Conservation (phyloP, 2,797 vertebrate genomes). For the Spondyliosoma cantharus region DNA sequence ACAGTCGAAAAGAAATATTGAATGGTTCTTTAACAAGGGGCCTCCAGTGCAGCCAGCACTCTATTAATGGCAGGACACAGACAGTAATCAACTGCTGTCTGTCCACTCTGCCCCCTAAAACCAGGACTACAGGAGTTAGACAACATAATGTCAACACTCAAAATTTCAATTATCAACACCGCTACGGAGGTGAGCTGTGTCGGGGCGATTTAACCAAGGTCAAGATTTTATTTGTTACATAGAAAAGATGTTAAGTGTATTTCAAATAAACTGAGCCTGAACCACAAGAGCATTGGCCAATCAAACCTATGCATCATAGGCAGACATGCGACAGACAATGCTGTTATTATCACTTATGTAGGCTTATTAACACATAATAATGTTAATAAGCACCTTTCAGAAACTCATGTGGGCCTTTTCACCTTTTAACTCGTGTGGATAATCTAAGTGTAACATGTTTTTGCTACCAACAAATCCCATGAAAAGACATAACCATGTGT, state of each 20-base stretch:
- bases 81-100: constrained; percentile 14
- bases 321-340: too few relatives aligned
- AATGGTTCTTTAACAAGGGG: constrained; percentile 15
- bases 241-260: not conserved
- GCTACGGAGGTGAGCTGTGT: not conserved
- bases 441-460: too few relatives aligned
- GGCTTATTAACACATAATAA: too few relatives aligned
- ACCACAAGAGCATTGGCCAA: not conserved
- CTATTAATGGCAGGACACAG: constrained; percentile 16
- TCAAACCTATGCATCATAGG: not conserved
- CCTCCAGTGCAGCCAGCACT: not conserved
- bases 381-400: too few relatives aligned
- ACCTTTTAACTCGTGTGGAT: too few relatives aligned
- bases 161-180: not conserved
- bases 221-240: not conserved
- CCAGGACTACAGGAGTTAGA: not conserved
- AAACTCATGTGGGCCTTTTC: too few relatives aligned
- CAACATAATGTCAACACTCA: not conserved
- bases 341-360: too few relatives aligned
- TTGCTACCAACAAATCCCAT: not conserved
- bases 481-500: not conserved
- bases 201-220: not conserved
- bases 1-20: constrained; percentile 23
- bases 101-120: not conserved
- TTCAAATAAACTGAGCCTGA: not conserved